phyloP scores from a whole-genome alignment of 1,140 invertebrate species.

The Oncopodura yosiiana region DNA sequence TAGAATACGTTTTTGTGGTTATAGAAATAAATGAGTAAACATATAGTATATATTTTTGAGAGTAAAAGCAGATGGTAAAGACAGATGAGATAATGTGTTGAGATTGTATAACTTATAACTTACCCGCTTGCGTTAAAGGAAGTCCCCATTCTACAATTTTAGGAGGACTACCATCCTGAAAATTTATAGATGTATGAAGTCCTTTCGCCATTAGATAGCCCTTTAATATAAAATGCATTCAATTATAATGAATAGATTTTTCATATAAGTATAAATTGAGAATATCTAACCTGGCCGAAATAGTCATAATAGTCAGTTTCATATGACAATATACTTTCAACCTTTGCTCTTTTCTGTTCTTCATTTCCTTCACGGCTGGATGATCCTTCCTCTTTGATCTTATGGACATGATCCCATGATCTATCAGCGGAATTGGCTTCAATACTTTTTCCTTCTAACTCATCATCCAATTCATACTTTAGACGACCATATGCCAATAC shows the following conservation, averaged over 20 bases:
- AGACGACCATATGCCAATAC: slow-evolving; percentile 20
- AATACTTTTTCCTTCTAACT: slow-evolving; percentile 8
- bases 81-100: not conserved
- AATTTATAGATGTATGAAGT: slow-evolving; percentile 29
- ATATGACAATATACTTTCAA: slow-evolving; percentile 30
- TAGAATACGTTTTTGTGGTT: not conserved
- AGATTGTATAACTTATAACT: slow-evolving; percentile 3
- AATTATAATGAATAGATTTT: not conserved
- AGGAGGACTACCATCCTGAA: not conserved
- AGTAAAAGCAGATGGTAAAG: not conserved
- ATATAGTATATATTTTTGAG: no score
- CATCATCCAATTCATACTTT: slow-evolving; percentile 13
- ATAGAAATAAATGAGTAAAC: slow-evolving; percentile 2
- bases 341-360: slow-evolving; percentile 3
- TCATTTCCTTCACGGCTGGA: not conserved
- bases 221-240: not conserved
- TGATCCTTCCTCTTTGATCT: not conserved
- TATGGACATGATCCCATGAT: not conserved
- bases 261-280: no score
- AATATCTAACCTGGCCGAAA: slow-evolving; percentile 32
- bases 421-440: not conserved
- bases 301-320: slow-evolving; percentile 23
- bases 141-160: slow-evolving; percentile 33
- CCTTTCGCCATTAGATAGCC: slow-evolving; percentile 29
- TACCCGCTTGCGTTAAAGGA: slow-evolving; percentile 22